Conservation (phyloP, 2,113 vertebrate species). For the Petrocephalus microphthalmus region DNA sequence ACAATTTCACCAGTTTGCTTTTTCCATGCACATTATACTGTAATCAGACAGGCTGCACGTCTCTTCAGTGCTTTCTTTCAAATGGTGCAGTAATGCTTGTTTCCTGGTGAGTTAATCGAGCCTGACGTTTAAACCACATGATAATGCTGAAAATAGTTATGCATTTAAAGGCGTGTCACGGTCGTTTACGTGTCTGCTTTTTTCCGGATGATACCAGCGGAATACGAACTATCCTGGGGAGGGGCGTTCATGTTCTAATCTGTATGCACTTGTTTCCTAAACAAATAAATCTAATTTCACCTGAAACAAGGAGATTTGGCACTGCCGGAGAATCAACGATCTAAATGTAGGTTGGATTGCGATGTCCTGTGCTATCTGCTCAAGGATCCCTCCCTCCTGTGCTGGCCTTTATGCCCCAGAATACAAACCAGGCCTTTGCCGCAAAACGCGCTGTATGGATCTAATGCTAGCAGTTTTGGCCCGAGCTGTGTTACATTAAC, state of each 20-base stretch:
- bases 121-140: not conserved
- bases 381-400: not conserved
- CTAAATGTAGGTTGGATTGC: not conserved
- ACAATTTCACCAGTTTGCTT: not conserved
- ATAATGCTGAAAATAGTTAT: not conserved
- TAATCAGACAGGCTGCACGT: not conserved
- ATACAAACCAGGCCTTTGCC: not conserved
- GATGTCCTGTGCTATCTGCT: not conserved
- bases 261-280: not conserved
- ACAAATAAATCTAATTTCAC: not conserved
- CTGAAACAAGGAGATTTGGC: not conserved
- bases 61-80: not conserved
- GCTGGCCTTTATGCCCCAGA: not conserved
- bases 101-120: not conserved
- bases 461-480: not conserved
- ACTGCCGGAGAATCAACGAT: not conserved
- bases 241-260: not conserved
- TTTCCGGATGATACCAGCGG: not conserved
- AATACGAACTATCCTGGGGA: not conserved
- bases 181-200: not conserved
- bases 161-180: not conserved
- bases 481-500: not conserved
- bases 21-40: not conserved
- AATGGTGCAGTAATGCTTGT: not conserved
- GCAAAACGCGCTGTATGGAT: not conserved